phyloP scores from a whole-genome alignment of 1,140 invertebrate genomes.

The Panagrolaimus sp. region DNA sequence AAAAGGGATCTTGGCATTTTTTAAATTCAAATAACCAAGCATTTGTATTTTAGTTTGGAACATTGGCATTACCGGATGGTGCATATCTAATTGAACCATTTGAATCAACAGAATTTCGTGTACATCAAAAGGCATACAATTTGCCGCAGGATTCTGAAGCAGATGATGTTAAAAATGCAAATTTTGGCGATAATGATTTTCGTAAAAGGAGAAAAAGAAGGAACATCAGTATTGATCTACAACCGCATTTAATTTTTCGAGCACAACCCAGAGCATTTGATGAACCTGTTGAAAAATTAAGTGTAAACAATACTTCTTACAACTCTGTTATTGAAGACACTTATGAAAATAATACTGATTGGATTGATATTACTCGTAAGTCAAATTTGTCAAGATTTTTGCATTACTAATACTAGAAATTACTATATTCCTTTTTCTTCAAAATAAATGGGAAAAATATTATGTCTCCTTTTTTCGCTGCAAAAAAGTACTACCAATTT shows the following conservation, averaged over 20 bases:
- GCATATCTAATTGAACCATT: constrained; percentile 53
- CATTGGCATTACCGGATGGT: constrained; percentile 45
- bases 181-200: background rate
- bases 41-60: constrained; percentile 41
- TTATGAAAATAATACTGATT: constrained; percentile 13
- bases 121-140: constrained; percentile 17
- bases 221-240: constrained; percentile 12
- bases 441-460: too few relatives aligned
- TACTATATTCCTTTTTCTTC: too few relatives aligned
- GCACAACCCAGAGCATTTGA: constrained; percentile 25
- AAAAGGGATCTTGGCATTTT: constrained; percentile 16
- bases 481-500: background rate
- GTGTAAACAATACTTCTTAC: constrained; percentile 14
- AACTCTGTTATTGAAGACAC: background rate
- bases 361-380: constrained; percentile 19
- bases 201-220: constrained; percentile 5
- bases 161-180: background rate
- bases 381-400: background rate
- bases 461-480: background rate
- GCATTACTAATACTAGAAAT: background rate
- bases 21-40: background rate
- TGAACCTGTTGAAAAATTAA: constrained; percentile 2
- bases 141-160: constrained; percentile 12
- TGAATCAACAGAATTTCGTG: constrained; percentile 18
- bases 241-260: constrained; percentile 38